A percentile compares a stretch with the other conserved stretches of the same genome.
Conservation (phyloP, 2,888 invertebrate species). For the Zele albiditarsus region DNA sequence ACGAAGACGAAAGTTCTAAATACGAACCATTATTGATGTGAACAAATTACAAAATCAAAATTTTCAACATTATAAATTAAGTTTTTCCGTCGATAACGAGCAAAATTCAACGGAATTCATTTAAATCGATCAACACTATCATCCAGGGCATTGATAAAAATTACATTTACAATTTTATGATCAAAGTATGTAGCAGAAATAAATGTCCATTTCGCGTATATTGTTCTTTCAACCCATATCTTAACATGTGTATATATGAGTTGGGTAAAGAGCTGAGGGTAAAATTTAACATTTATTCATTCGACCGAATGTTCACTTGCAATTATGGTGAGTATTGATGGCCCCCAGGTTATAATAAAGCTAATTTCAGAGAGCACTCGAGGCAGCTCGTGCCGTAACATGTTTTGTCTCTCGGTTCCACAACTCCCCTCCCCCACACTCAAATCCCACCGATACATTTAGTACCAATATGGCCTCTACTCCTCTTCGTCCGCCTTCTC, state of each 20-base stretch:
- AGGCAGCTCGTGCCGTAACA: conserved; percentile 71
- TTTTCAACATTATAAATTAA: no score
- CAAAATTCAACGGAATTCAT: no score
- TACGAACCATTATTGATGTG: no score
- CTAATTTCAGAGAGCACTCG: conserved; percentile 71
- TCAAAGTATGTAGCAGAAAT: background rate
- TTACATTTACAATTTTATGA: background rate
- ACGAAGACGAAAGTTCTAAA: no score
- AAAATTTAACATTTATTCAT: conserved; percentile 54
- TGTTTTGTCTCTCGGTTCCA: conserved; percentile 68
- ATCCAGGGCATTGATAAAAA: no score
- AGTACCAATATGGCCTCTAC: conserved; percentile 33
- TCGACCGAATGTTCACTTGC: conserved; percentile 65
- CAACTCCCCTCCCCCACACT: conserved; percentile 41
- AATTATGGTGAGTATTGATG: conserved; percentile 67
- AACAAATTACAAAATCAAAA: no score
- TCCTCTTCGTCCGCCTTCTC: conserved; percentile 43
- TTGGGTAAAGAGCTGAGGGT: background rate
- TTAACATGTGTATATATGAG: background rate
- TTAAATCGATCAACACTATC: no score
- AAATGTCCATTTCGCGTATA: background rate
- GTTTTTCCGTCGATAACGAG: no score
- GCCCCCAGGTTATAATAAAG: conserved; percentile 72
- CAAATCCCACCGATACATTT: conserved; percentile 46
- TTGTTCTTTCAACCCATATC: background rate